Evolutionary conservation across 2,797 vertebrate genomes (phyloP).

Genomic region (Helarctos malayanus): DNA sequence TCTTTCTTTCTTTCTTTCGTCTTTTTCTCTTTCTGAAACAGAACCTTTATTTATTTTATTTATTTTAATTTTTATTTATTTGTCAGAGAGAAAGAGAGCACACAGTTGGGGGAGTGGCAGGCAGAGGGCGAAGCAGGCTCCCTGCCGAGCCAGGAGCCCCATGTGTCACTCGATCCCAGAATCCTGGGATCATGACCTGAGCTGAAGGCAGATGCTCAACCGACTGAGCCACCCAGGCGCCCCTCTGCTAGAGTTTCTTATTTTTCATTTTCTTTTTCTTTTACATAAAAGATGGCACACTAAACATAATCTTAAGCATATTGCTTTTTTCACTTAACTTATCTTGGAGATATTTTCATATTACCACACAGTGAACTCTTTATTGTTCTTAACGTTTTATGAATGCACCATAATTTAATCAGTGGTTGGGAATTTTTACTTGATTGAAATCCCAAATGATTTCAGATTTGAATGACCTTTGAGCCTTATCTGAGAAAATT

Average conservation of each 20-base stretch:
- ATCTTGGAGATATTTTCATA: slow-evolving; percentile 46
- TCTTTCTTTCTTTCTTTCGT: not conserved
- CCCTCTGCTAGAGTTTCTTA: not conserved
- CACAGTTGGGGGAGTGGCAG: too few relatives aligned
- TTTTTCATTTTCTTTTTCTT: not conserved
- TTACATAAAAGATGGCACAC: not conserved
- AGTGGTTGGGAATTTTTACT: slow-evolving; percentile 69
- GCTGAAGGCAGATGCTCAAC: not conserved
- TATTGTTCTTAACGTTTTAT: slow-evolving; percentile 44
- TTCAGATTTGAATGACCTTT: slow-evolving; percentile 62
- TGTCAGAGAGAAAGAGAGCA: too few relatives aligned
- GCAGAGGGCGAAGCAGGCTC: too few relatives aligned
- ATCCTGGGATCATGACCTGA: not conserved
- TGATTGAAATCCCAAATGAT: slow-evolving; percentile 56
- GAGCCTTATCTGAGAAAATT: not conserved
- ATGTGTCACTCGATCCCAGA: too few relatives aligned
- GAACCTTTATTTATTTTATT: too few relatives aligned
- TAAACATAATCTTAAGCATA: not conserved
- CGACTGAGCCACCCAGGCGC: not conserved
- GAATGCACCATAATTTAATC: slow-evolving; percentile 37
- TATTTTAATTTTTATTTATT: too few relatives aligned
- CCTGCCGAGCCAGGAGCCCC: too few relatives aligned
- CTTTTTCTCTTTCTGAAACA: not conserved
- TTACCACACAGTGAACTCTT: not conserved
- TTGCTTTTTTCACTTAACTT: not conserved